Conservation (phyloP, 2,797 vertebrate species). For the Lutjanus campechanus region DNA sequence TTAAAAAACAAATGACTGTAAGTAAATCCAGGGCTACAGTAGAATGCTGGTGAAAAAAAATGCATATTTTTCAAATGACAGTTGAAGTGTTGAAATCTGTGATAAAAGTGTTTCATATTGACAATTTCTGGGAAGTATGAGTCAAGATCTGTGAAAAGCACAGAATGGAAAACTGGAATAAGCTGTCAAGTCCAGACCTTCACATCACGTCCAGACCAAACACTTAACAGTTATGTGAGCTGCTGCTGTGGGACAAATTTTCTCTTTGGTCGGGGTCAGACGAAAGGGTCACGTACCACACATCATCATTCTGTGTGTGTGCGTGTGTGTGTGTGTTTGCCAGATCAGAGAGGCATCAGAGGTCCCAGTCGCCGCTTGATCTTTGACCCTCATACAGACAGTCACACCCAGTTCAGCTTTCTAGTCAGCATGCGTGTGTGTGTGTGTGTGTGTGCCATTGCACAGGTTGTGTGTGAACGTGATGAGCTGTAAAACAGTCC, state of each 20-base stretch:
- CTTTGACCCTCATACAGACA: slow-evolving; percentile 54
- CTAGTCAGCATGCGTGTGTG: background rate
- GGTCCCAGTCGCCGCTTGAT: slow-evolving; percentile 48
- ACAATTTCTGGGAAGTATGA: slow-evolving; percentile 41
- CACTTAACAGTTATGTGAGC: slow-evolving; percentile 40
- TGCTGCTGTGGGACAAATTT: slow-evolving; percentile 51
- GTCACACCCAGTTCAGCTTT: slow-evolving; percentile 49
- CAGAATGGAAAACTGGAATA: slow-evolving; percentile 48
- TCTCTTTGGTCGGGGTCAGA: slow-evolving; percentile 56
- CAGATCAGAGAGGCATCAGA: slow-evolving; percentile 49
- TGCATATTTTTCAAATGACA: background rate
- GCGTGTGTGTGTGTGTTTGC: slow-evolving; percentile 3
- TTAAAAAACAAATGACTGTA: too few relatives aligned
- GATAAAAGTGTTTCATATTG: slow-evolving; percentile 31
- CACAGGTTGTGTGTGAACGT: slow-evolving; percentile 26
- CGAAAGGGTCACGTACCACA: slow-evolving; percentile 46
- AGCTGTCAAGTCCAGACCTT: slow-evolving; percentile 53
- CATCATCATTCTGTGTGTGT: slow-evolving; percentile 26
- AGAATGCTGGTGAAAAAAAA: too few relatives aligned
- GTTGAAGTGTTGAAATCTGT: slow-evolving; percentile 13
- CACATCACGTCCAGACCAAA: slow-evolving; percentile 50
- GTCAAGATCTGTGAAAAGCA: slow-evolving; percentile 34
- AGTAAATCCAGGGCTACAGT: too few relatives aligned
- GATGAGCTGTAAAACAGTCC: slow-evolving; percentile 13
- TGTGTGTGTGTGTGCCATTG: slow-evolving; percentile 22